Conservation (phyloP, 2,113 vertebrate genomes). For the Epinephelus cyanopodus region DNA sequence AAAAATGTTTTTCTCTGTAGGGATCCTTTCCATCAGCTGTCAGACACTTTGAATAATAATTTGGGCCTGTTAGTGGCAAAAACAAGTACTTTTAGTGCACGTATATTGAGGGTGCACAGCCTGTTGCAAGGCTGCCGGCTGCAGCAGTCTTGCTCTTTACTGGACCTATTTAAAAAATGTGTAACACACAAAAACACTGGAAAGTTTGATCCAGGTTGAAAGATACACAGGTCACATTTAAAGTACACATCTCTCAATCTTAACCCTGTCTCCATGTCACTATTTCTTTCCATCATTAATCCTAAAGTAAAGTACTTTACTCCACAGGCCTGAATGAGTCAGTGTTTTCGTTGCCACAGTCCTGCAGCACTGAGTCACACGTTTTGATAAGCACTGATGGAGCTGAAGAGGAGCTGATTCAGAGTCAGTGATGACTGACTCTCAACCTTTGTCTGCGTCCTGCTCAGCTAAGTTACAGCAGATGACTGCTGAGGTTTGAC, state of each 20-base stretch:
- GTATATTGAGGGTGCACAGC: no score
- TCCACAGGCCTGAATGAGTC: background rate
- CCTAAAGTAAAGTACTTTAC: background rate
- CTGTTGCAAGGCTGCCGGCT: no score
- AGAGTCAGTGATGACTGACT: slow-evolving; percentile 1
- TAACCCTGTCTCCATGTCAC: background rate
- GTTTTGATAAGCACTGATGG: slow-evolving; percentile 38
- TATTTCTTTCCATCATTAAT: background rate
- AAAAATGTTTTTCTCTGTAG: no score
- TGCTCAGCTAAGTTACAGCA: slow-evolving; percentile 22
- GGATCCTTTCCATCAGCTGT: no score
- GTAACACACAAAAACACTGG: no score
- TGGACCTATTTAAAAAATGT: no score
- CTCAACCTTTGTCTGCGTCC: slow-evolving; percentile 57
- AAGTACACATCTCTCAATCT: background rate
- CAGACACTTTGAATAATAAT: no score
- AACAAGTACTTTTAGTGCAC: no score
- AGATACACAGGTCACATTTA: no score
- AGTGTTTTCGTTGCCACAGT: background rate
- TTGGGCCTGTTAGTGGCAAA: no score
- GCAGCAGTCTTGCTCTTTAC: no score
- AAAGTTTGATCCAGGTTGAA: no score
- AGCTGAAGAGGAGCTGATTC: slow-evolving; percentile 41
- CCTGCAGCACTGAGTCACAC: slow-evolving; percentile 47
- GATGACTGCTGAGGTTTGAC: slow-evolving; percentile 58